phyloP scores from a whole-genome alignment of 2,113 vertebrate species.

The Corvus moneduloides region DNA sequence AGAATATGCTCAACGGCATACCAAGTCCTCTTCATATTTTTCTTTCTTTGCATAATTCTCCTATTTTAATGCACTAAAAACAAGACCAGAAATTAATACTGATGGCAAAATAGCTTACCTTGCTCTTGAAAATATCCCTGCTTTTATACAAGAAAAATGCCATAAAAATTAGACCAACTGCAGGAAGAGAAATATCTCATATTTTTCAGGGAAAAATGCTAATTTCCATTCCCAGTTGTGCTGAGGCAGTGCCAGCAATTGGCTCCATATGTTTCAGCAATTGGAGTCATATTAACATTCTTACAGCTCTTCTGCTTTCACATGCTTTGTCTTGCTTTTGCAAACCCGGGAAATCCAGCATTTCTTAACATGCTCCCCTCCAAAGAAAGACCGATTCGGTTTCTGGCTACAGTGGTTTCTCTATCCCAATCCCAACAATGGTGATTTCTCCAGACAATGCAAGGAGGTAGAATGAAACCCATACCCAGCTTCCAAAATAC shows the following conservation, averaged over 20 bases:
- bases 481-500: background rate
- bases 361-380: background rate
- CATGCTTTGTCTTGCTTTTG: slow-evolving; percentile 1
- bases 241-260: slow-evolving; percentile 15
- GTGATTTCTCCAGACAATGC: background rate
- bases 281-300: slow-evolving; percentile 37
- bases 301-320: slow-evolving; percentile 11
- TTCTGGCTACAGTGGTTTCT: background rate
- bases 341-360: background rate
- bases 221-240: slow-evolving; percentile 59
- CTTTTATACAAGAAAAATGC: background rate
- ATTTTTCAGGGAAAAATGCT: slow-evolving; percentile 49
- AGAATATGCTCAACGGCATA: background rate
- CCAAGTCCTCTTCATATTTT: background rate
- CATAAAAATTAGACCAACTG: background rate
- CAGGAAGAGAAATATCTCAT: background rate
- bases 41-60: background rate
- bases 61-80: background rate
- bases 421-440: background rate
- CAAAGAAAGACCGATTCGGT: background rate
- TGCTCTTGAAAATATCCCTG: background rate
- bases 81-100: background rate
- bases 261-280: slow-evolving; percentile 50
- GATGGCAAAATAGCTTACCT: background rate
- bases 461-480: background rate